These are phyloP conservation scores for Antigone vipio DNA, from an alignment of 2,113 vertebrate species.

Conservation along the genomic window DNA sequence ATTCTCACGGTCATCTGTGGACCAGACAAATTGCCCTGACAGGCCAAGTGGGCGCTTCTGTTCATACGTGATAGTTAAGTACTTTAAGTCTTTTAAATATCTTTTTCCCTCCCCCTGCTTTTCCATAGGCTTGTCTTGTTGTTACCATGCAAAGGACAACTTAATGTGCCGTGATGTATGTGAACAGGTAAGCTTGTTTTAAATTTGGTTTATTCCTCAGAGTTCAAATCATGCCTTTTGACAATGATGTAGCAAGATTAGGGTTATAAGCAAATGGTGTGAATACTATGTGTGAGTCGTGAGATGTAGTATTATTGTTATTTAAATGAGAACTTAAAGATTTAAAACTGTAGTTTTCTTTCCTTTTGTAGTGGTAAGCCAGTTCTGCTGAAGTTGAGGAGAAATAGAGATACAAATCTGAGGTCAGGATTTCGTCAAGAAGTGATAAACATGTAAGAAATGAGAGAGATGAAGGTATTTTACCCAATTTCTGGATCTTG, in stretches of 20 bases:
- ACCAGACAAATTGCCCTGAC: neutral
- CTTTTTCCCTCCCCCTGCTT: neutral
- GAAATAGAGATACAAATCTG: neutral
- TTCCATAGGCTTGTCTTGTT: constrained; percentile 87
- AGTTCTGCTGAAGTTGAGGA: neutral
- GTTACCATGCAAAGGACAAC: constrained; percentile 86
- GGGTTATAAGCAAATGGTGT: neutral
- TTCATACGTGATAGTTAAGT: neutral
- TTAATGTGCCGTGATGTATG: constrained; percentile 92
- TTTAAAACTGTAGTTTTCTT: neutral
- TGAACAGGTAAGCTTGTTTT: constrained; percentile 84
- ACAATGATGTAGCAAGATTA: neutral
- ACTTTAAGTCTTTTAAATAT: neutral
- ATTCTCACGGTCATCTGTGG: rapidly evolving
- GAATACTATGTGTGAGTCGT: neutral
- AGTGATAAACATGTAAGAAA: neutral
- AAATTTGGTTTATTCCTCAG: neutral
- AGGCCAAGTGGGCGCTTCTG: neutral
- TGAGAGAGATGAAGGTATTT: neutral
- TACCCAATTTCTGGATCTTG: neutral
- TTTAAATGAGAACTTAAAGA: neutral
- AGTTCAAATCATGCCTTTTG: neutral
- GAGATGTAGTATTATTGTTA: neutral
- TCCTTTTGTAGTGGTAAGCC: neutral
- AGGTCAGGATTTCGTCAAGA: neutral